Percentiles rank a stretch among this genome's conserved stretches.
These are phyloP conservation scores for Archocentrus centrarchus DNA, from an alignment of 2,113 vertebrate genomes.

Conservation along the genomic window DNA sequence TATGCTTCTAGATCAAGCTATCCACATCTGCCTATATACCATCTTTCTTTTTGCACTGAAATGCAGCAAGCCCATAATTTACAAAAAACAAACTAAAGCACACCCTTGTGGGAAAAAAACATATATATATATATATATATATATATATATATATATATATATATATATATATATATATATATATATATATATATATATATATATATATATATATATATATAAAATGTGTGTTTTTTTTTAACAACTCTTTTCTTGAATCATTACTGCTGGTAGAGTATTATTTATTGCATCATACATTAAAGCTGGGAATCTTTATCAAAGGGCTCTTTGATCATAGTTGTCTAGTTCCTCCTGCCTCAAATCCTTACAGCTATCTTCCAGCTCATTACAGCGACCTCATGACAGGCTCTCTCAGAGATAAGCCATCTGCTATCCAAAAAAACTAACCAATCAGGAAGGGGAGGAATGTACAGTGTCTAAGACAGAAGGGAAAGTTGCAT, in stretches of 20 bases:
- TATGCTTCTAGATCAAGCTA: neutral
- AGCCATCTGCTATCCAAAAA: conserved; percentile 47
- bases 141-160: too few relatives aligned
- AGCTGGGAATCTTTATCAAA: conserved; percentile 47
- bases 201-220: too few relatives aligned
- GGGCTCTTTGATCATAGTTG: conserved; percentile 52
- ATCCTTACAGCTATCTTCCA: conserved; percentile 50
- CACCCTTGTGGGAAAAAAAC: neutral
- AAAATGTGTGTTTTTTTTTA: too few relatives aligned
- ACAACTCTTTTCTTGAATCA: conserved; percentile 17
- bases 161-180: too few relatives aligned
- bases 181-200: too few relatives aligned
- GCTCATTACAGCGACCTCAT: conserved; percentile 59
- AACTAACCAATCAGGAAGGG: conserved; percentile 32
- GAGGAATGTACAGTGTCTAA: conserved; percentile 25
- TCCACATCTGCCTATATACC: neutral
- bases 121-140: too few relatives aligned
- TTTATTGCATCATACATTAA: conserved; percentile 51
- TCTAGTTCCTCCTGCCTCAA: conserved; percentile 42
- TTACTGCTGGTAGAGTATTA: conserved; percentile 35
- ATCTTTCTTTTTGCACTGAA: neutral
- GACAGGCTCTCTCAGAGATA: conserved; percentile 41
- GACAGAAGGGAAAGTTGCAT: conserved; percentile 28
- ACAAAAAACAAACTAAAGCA: conserved; percentile 23
- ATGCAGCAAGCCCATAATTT: neutral